Conservation (phyloP, 64 coral and sea anemone genomes). For the Stichodactyla mertensii region DNA sequence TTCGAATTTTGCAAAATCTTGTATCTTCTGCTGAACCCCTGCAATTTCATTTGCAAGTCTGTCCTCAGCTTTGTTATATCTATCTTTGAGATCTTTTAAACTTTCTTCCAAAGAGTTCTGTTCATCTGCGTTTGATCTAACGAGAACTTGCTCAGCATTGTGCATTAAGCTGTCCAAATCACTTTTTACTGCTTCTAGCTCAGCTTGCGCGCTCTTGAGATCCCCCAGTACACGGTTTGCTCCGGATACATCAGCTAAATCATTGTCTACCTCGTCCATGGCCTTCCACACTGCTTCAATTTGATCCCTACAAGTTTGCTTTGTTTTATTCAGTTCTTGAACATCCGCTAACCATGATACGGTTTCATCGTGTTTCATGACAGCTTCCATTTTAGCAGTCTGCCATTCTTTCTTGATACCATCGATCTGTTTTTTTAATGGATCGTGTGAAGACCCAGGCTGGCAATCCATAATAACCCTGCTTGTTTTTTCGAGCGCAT, state of each 20-base stretch:
- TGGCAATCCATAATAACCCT: conserved; percentile 19
- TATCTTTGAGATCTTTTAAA: neutral
- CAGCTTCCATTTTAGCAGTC: conserved; percentile 4
- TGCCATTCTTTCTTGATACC: conserved; percentile 51
- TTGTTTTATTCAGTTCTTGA: conserved; percentile 32
- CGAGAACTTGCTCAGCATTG: neutral
- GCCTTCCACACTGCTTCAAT: conserved; percentile 9
- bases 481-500: conserved; percentile 18
- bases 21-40: conserved; percentile 30
- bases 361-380: conserved; percentile 32
- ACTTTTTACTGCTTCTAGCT: conserved; percentile 47
- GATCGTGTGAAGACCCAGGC: conserved; percentile 14
- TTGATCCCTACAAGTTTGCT: conserved; percentile 39
- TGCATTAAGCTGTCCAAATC: conserved; percentile 39
- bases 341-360: conserved; percentile 37
- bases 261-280: neutral
- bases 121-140: neutral
- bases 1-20: conserved; percentile 49
- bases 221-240: conserved; percentile 46
- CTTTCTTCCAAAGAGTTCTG: neutral
- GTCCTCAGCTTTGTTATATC: neutral
- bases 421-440: conserved; percentile 33
- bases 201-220: conserved; percentile 47
- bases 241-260: conserved; percentile 35
- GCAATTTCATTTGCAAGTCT: neutral